phyloP scores from a whole-genome alignment of 2,888 invertebrate genomes.

The Lymantria monacha region DNA sequence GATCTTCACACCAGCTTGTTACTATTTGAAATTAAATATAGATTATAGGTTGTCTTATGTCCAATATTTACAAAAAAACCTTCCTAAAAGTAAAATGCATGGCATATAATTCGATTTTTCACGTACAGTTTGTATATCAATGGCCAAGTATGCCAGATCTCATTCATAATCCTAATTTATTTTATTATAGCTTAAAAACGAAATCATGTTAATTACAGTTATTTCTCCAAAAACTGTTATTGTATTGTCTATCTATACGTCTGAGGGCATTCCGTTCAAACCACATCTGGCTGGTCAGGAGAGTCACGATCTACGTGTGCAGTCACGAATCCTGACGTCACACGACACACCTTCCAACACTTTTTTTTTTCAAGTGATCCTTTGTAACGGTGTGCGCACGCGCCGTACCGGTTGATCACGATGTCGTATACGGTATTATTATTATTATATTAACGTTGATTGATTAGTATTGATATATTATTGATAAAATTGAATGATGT shows the following conservation, averaged over 20 bases:
- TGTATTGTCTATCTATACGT: conserved; percentile 30
- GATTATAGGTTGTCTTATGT: no score
- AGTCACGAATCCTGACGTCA: conserved; percentile 54
- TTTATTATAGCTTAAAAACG: background rate
- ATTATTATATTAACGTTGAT: conserved; percentile 38
- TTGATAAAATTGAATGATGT: conserved; percentile 36
- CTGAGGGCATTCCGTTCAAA: conserved; percentile 36
- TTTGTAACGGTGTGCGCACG: conserved; percentile 43
- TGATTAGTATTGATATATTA: conserved; percentile 32
- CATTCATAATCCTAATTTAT: background rate
- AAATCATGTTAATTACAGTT: background rate
- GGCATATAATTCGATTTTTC: no score
- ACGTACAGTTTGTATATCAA: no score
- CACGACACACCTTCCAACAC: conserved; percentile 38
- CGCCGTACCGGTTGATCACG: conserved; percentile 30
- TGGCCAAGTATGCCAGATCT: no score
- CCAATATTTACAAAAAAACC: no score
- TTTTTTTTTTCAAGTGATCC: conserved; percentile 35
- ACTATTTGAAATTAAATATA: no score
- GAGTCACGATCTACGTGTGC: conserved; percentile 45
- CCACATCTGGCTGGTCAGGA: conserved; percentile 43
- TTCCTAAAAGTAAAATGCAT: no score
- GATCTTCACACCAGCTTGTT: no score
- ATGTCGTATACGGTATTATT: conserved; percentile 37
- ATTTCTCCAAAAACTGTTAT: conserved; percentile 21